These are phyloP conservation scores for Luperina nickerlii DNA, from an alignment of 2,888 invertebrate species.

Conservation along the genomic window DNA sequence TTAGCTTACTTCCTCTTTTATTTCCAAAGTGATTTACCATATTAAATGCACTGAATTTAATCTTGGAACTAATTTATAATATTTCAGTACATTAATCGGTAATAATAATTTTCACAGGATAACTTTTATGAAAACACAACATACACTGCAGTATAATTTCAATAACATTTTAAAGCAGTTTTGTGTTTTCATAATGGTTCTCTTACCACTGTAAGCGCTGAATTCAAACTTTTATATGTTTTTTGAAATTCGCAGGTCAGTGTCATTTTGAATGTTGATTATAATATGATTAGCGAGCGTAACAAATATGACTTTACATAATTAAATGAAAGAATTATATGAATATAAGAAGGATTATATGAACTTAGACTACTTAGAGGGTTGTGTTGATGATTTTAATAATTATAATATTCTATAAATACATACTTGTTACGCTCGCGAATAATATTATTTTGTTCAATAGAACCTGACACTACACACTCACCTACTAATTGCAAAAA, in stretches of 20 bases:
- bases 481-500: neutral
- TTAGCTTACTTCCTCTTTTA: slow-evolving; percentile 29
- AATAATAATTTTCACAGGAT: slow-evolving; percentile 11
- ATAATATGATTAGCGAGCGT: neutral
- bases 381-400: neutral
- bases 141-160: slow-evolving; percentile 5
- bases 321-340: no score
- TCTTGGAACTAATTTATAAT: slow-evolving; percentile 29
- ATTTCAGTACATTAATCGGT: slow-evolving; percentile 38
- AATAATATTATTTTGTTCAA: neutral
- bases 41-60: slow-evolving; percentile 44
- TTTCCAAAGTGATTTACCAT: slow-evolving; percentile 7
- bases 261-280: neutral
- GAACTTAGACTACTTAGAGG: no score
- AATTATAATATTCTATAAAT: neutral
- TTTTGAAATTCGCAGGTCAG: neutral
- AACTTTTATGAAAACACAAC: slow-evolving; percentile 16
- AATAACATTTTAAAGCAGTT: neutral
- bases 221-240: neutral
- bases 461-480: neutral
- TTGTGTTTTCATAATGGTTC: slow-evolving; percentile 20
- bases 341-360: neutral
- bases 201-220: neutral
- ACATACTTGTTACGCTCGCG: neutral
- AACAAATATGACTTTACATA: no score